phyloP scores from a whole-genome alignment of 2,797 vertebrate genomes.

The Thalassophryne amazonica region DNA sequence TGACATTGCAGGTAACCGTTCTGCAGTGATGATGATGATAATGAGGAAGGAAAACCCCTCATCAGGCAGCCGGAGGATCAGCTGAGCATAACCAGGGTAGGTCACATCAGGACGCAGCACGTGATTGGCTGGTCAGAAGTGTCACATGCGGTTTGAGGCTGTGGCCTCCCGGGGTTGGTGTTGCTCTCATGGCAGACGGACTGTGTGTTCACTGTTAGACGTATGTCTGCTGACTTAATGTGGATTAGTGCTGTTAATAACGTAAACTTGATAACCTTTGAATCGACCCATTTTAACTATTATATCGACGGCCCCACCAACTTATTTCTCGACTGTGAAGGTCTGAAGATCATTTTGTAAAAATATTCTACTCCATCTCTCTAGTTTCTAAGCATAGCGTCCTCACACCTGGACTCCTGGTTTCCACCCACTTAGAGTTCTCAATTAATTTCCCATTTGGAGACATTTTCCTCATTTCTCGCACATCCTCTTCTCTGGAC shows the following conservation, averaged over 20 bases:
- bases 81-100: slow-evolving; percentile 14
- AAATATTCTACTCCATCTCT: neutral
- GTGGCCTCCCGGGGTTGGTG: slow-evolving; percentile 10
- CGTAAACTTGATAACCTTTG: slow-evolving; percentile 63
- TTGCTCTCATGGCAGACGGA: slow-evolving; percentile 35
- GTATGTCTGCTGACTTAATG: too few relatives aligned
- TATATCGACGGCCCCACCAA: slow-evolving; percentile 48
- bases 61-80: slow-evolving; percentile 24
- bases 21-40: slow-evolving; percentile 32
- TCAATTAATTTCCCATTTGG: neutral
- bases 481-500: neutral
- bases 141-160: slow-evolving; percentile 20
- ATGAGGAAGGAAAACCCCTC: slow-evolving; percentile 47
- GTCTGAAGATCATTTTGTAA: too few relatives aligned
- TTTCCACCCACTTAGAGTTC: neutral
- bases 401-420: neutral
- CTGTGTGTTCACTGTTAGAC: too few relatives aligned
- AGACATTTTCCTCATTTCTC: neutral
- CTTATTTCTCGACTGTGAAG: neutral
- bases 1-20: slow-evolving; percentile 22
- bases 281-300: slow-evolving; percentile 66
- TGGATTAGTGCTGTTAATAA: slow-evolving; percentile 74
- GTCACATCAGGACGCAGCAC: slow-evolving; percentile 44
- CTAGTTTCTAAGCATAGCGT: slow-evolving; percentile 1
- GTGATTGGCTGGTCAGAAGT: slow-evolving; percentile 37